phyloP scores from a whole-genome alignment of 2,113 vertebrate genomes.

The Cavia aperea region DNA sequence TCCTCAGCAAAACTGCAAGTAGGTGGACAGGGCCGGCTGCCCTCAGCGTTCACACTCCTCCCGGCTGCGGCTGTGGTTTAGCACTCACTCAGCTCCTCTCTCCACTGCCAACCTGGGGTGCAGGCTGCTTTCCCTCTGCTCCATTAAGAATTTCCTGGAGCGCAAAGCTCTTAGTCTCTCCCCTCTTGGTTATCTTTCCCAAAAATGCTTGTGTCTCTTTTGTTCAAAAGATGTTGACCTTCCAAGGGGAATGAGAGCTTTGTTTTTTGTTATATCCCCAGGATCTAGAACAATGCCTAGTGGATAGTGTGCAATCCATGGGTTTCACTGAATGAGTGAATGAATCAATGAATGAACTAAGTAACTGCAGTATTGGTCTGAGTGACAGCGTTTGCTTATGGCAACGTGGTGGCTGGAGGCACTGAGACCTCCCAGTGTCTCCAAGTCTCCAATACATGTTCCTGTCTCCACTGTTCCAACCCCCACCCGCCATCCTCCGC shows the following conservation, averaged over 20 bases:
- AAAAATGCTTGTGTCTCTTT: neutral
- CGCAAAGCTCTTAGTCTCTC: neutral
- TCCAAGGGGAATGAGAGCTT: neutral
- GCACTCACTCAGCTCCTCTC: neutral
- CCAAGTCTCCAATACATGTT: neutral
- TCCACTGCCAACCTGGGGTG: neutral
- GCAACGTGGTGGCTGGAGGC: neutral
- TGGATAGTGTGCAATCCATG: neutral
- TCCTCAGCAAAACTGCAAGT: slow-evolving; percentile 10
- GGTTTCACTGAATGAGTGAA: slow-evolving; percentile 9
- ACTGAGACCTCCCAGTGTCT: neutral
- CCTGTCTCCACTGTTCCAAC: neutral
- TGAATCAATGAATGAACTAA: neutral
- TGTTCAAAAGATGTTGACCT: neutral
- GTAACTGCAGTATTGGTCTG: neutral
- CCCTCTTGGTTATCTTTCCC: neutral
- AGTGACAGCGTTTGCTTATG: neutral
- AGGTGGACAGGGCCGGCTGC: neutral
- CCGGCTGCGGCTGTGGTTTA: no score
- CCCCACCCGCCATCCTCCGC: neutral
- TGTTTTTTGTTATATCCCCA: neutral
- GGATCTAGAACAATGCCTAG: neutral
- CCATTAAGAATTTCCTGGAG: neutral
- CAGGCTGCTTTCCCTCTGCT: neutral
- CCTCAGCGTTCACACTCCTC: neutral